Evolutionary conservation across 2,113 vertebrate species (phyloP).

Genomic region (Ptilonorhynchus violaceus): DNA sequence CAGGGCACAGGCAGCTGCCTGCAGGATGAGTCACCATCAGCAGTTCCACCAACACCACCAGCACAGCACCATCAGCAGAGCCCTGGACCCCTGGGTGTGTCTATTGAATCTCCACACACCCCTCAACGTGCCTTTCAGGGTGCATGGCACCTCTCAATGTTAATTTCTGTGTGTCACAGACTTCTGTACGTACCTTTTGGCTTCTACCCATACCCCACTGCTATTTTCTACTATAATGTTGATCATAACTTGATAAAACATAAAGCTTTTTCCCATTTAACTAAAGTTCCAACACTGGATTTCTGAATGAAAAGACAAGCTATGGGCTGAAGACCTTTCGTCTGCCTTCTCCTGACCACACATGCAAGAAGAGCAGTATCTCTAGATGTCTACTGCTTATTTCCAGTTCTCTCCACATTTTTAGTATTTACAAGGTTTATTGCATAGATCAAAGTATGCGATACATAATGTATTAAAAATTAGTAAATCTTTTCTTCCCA

Average conservation of each 20-base stretch:
- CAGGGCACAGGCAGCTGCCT: neutral
- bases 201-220: neutral
- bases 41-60: neutral
- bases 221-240: neutral
- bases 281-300: accelerated
- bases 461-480: neutral
- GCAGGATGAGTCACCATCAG: neutral
- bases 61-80: neutral
- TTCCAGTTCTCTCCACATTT: neutral
- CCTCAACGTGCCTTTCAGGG: neutral
- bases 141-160: accelerated
- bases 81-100: neutral
- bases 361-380: neutral
- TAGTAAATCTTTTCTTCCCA: neutral
- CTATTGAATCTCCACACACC: neutral
- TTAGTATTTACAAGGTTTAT: neutral
- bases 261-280: neutral
- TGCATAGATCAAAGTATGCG: neutral
- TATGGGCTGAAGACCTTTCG: neutral
- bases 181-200: neutral
- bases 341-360: neutral
- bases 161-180: neutral
- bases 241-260: neutral
- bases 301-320: neutral
- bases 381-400: neutral